A percentile compares a stretch with the other conserved stretches of the same genome.
Conservation (phyloP, 2,113 vertebrate species). For the Fregata magnificens region DNA sequence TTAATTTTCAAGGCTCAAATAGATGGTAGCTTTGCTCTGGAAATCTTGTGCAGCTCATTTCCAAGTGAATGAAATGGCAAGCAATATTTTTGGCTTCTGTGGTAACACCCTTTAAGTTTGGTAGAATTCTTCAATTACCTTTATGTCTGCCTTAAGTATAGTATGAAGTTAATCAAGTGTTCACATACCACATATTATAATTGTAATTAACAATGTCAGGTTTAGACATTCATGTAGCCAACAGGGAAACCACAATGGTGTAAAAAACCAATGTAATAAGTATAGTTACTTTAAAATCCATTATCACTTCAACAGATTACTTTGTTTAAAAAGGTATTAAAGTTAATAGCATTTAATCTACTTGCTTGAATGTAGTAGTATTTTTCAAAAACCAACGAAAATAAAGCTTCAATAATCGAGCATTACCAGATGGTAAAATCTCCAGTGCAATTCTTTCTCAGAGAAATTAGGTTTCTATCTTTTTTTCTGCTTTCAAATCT, state of each 20-base stretch:
- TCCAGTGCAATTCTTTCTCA: conserved; percentile 13
- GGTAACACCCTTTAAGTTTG: background rate
- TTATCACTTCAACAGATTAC: conserved; percentile 68
- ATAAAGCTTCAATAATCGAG: conserved; percentile 59
- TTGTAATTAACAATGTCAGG: conserved; percentile 55
- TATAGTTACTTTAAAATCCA: conserved; percentile 71
- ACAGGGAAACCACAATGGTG: conserved; percentile 52
- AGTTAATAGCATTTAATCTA: conserved; percentile 73
- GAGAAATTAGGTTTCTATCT: conserved; percentile 23
- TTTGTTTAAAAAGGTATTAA: conserved; percentile 72
- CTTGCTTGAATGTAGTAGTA: conserved; percentile 53
- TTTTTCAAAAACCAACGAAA: conserved; percentile 58
- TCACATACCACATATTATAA: conserved; percentile 23
- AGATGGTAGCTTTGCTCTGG: background rate
- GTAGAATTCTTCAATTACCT: conserved; percentile 24
- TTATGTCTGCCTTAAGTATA: conserved; percentile 46
- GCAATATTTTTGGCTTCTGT: background rate
- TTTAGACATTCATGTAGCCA: conserved; percentile 53
- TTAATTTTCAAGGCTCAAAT: conserved; percentile 1
- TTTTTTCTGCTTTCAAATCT: conserved; percentile 15
- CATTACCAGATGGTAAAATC: conserved; percentile 51
- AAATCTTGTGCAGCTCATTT: conserved; percentile 13
- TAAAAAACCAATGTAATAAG: conserved; percentile 67
- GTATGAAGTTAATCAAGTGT: conserved; percentile 44
- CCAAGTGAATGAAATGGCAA: conserved; percentile 20